phyloP scores from a whole-genome alignment of 1,140 invertebrate species.

The Hormaphis cornu region DNA sequence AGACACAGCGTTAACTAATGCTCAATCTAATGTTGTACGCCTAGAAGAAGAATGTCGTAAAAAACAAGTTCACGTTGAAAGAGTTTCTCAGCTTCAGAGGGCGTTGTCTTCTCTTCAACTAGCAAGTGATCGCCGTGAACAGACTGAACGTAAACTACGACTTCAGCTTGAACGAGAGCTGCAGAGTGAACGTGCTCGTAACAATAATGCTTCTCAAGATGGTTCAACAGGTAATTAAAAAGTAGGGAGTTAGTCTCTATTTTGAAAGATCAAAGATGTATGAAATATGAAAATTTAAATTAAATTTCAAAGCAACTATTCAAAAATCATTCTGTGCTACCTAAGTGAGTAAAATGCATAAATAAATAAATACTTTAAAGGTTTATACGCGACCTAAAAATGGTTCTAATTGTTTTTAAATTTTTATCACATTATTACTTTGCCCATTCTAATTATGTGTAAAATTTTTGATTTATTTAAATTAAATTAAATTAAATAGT shows the following conservation, averaged over 20 bases:
- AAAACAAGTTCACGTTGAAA: conserved; percentile 74
- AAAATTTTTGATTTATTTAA: too few species aligned
- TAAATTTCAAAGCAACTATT: too few species aligned
- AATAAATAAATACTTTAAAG: too few species aligned
- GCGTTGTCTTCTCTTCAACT: conserved; percentile 73
- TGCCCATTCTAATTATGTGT: too few species aligned
- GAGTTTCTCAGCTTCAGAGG: conserved; percentile 70
- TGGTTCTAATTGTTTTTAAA: too few species aligned
- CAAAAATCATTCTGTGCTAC: too few species aligned
- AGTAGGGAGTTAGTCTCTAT: neutral
- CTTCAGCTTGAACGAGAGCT: conserved; percentile 72
- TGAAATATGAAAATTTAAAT: too few species aligned
- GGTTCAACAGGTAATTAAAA: conserved; percentile 32
- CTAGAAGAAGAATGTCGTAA: conserved; percentile 81
- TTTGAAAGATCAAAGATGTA: neutral
- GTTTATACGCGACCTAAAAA: too few species aligned
- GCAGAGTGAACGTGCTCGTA: conserved; percentile 50
- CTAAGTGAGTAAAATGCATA: too few species aligned
- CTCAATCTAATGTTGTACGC: conserved; percentile 76
- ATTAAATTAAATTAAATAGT: too few species aligned
- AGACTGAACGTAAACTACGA: conserved; percentile 68
- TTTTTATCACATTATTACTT: too few species aligned
- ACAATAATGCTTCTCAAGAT: conserved; percentile 36
- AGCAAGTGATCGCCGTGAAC: conserved; percentile 71
- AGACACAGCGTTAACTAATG: conserved; percentile 81